Base-by-base conservation (phyloP, 2,113 vertebrate genomes). In the Oreochromis tanganicae region DNA sequence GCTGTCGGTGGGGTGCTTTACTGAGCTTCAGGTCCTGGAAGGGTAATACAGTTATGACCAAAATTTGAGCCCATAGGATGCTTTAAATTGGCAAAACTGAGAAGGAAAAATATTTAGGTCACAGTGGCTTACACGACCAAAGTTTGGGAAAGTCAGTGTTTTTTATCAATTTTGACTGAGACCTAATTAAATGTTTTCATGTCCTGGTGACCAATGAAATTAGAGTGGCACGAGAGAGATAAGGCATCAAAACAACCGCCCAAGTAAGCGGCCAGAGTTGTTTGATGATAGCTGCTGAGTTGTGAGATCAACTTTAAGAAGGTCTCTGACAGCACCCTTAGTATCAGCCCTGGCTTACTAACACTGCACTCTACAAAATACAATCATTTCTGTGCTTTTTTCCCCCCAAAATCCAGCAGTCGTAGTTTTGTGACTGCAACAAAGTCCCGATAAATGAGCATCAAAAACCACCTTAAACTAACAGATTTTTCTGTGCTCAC, bases 381-480 rank as follows among this genome's bases (percentile, higher is more conserved):
- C 43, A 50, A 50, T 75, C 71, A 32, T 50, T 48, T 73, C 68
- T 73, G 68, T 27, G 6, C 5, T 9, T 71, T 17, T 12, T 0
- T 2, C 7, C 1, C 1, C 1, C 2, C 6, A 29, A 48, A 29
- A 19, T 50, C 16, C 24, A 50, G 43, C 43, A 5, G 13, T 4
- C 13, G 68, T 73, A 46, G 43, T 75, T 75, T 32, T 7, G 21
- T 29, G 16, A 59, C 38, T 14, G 12, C 27, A 84, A 27, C 55
- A 63, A 38, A 34, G 36, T 80, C 19, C 83, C 0, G 14, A 79
- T 14, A 36, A 59, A 75, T 75, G 71, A 75, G 29, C 71, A 48
- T 75, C 16, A 50, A 32, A 32, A 75, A 10, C 16, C 71, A 75
- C 71, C 71, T 75, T 50, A 48, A 48, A 29, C 17, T 75, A 75